Percentiles rank a stretch among this genome's conserved stretches.
Evolutionary conservation across 2,113 vertebrate genomes (phyloP).

Genomic region (Axis porcinus): DNA sequence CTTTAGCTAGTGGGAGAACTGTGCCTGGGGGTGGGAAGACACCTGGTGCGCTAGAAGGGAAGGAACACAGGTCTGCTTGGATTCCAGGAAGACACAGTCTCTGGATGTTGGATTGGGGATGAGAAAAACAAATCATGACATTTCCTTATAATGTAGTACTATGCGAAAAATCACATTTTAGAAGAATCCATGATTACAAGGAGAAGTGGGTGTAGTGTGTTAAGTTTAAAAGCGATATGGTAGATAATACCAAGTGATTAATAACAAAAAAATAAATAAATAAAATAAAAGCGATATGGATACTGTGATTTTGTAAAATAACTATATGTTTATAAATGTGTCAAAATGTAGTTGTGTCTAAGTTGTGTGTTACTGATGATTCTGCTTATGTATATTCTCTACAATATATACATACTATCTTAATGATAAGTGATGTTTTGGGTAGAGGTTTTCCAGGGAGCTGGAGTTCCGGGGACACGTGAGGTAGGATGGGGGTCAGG

Average conservation of each 20-base stretch:
- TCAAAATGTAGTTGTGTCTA: background rate
- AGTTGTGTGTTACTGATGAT: background rate
- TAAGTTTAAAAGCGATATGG: background rate
- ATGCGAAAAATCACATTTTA: background rate
- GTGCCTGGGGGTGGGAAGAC: background rate
- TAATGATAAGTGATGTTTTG: background rate
- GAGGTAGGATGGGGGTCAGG: background rate
- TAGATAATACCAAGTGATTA: no score
- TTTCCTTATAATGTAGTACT: background rate
- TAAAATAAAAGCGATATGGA: background rate
- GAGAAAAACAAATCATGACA: background rate
- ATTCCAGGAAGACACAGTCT: background rate
- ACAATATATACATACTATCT: background rate
- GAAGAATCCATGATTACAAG: background rate
- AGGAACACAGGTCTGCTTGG: background rate
- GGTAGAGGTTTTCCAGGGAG: background rate
- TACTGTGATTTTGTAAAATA: background rate
- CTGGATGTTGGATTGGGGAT: background rate
- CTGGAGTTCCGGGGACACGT: background rate
- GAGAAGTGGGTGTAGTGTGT: background rate
- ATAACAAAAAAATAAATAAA: no score
- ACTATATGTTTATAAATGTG: background rate
- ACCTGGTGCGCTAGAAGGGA: background rate
- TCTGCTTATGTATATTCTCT: background rate
- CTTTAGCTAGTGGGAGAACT: background rate